Conservation (phyloP, 1,140 invertebrate species). For the Ceratitis capitata region DNA sequence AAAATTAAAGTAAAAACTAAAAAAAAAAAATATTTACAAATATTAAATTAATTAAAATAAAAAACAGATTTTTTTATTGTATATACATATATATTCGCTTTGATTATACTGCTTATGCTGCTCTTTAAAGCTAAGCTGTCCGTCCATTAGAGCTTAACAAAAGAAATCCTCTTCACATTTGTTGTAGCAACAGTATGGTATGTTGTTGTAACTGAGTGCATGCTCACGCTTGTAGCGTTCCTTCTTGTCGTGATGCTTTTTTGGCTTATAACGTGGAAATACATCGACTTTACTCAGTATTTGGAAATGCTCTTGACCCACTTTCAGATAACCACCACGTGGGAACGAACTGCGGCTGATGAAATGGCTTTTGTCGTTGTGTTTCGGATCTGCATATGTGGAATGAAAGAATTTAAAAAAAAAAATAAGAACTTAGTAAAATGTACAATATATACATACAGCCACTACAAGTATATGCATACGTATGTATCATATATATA, state of each 20-base stretch:
- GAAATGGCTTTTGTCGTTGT: conserved; percentile 49
- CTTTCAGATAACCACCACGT: conserved; percentile 57
- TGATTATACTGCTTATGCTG: not conserved
- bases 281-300: conserved; percentile 53
- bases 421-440: conserved; percentile 38
- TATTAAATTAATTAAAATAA: not conserved
- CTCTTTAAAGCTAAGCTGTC: not conserved
- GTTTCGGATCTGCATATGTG: conserved; percentile 49
- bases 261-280: conserved; percentile 57
- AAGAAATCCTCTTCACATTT: conserved; percentile 60
- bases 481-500: not conserved
- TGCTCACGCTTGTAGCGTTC: conserved; percentile 53
- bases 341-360: conserved; percentile 54
- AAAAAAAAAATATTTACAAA: not conserved
- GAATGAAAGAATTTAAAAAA: conserved; percentile 31
- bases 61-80: not conserved
- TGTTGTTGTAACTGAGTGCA: conserved; percentile 51
- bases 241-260: conserved; percentile 54
- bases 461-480: not conserved
- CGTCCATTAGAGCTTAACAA: conserved; percentile 45
- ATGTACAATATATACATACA: too few species aligned
- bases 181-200: conserved; percentile 59
- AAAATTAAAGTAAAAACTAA: not conserved
- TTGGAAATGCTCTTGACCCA: conserved; percentile 52
- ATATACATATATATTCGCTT: not conserved